Evolutionary conservation across 1,140 invertebrate genomes (phyloP).

Genomic region (Ceratitis capitata): DNA sequence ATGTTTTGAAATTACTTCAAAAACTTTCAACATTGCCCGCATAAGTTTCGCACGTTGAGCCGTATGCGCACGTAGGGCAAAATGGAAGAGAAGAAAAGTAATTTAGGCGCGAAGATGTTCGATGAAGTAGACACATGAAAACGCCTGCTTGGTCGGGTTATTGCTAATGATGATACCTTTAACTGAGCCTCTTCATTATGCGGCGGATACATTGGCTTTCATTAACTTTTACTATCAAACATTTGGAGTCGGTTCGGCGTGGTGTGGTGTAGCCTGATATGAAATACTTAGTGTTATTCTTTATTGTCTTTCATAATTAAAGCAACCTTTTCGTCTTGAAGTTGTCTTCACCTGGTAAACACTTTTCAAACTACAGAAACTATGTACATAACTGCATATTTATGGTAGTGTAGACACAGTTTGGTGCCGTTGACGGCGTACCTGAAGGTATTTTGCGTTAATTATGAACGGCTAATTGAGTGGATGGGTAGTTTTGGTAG

Average conservation of each 20-base stretch:
- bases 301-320: slow-evolving; percentile 27
- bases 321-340: neutral
- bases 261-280: neutral
- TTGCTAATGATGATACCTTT: neutral
- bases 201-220: neutral
- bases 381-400: neutral
- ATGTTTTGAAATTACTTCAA: neutral
- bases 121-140: neutral
- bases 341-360: neutral
- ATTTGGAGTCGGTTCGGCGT: neutral
- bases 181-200: too few relatives aligned
- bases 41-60: neutral
- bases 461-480: neutral
- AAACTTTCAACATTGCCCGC: neutral
- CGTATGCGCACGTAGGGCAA: neutral
- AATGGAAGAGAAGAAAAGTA: neutral
- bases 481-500: neutral
- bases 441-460: neutral
- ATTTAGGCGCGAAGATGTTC: neutral
- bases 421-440: neutral
- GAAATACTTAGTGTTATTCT: neutral
- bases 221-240: neutral
- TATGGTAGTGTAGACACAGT: neutral
- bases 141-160: neutral
- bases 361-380: too few relatives aligned